phyloP scores from a whole-genome alignment of 1,140 invertebrate species.

The Aricia agestis region DNA sequence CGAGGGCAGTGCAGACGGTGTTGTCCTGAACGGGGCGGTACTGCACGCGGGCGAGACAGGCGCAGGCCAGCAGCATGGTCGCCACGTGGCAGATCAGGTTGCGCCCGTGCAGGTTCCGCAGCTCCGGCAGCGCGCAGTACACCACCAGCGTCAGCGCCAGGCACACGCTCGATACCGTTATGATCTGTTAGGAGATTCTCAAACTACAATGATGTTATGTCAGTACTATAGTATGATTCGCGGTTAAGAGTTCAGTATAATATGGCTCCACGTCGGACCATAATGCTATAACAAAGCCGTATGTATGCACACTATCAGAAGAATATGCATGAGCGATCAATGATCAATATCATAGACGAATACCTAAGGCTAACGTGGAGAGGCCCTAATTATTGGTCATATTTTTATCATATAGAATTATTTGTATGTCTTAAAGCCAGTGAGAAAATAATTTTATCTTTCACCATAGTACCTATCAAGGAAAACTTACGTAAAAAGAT shows the following conservation, averaged over 20 bases:
- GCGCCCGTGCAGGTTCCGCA: constrained; percentile 83
- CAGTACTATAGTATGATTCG: not conserved
- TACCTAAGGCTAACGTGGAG: no score
- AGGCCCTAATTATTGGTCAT: no score
- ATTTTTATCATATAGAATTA: no score
- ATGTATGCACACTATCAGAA: no score
- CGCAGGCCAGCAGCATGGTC: constrained; percentile 79
- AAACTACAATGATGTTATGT: not conserved
- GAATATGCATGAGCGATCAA: no score
- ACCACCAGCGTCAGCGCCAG: constrained; percentile 80
- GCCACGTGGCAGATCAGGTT: constrained; percentile 82
- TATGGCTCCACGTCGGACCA: no score
- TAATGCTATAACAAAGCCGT: no score
- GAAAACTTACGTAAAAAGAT: constrained; percentile 55
- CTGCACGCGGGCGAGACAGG: constrained; percentile 77
- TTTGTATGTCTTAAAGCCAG: no score
- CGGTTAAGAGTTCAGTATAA: no score
- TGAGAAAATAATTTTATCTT: no score
- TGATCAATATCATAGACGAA: no score
- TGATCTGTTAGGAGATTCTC: constrained; percentile 37
- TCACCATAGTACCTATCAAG: not conserved
- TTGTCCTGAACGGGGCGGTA: constrained; percentile 38
- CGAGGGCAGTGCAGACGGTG: constrained; percentile 45
- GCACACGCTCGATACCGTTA: constrained; percentile 77
- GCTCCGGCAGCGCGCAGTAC: constrained; percentile 78